These are phyloP conservation scores for Oncorhynchus masou DNA, from an alignment of 2,113 vertebrate species.

Conservation along the genomic window DNA sequence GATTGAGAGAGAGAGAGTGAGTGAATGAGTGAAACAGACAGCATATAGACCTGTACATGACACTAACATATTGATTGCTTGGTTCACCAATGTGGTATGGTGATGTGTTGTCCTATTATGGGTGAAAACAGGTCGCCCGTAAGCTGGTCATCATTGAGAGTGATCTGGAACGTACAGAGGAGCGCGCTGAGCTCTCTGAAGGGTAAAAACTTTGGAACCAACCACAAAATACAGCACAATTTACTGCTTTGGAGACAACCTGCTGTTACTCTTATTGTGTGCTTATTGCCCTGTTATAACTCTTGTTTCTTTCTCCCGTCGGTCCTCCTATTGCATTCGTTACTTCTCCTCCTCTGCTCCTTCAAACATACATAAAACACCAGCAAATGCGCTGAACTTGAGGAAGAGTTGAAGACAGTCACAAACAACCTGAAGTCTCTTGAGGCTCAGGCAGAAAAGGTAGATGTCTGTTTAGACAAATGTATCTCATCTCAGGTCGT, in stretches of 20 bases:
- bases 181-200: constrained; percentile 94
- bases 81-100: neutral
- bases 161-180: constrained; percentile 95
- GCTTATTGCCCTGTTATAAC: neutral
- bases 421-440: constrained; percentile 99
- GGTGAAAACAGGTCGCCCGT: constrained; percentile 86
- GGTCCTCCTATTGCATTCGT: neutral
- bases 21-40: too few relatives aligned
- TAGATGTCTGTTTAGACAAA: constrained; percentile 57
- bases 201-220: constrained; percentile 87
- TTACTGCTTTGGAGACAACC: neutral
- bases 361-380: constrained; percentile 63
- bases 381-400: constrained; percentile 99
- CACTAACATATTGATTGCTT: neutral
- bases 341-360: neutral
- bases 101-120: neutral
- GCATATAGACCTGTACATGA: too few relatives aligned
- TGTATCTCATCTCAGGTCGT: too few relatives aligned
- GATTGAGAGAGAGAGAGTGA: too few relatives aligned
- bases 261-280: neutral
- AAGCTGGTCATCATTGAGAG: constrained; percentile 99
- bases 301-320: constrained; percentile 52
- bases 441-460: constrained; percentile 99
- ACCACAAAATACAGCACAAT: constrained; percentile 72
- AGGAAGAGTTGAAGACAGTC: constrained; percentile 99